These are phyloP conservation scores for Urocynchramus pylzowi DNA, from an alignment of 2,113 vertebrate genomes.

Conservation along the genomic window DNA sequence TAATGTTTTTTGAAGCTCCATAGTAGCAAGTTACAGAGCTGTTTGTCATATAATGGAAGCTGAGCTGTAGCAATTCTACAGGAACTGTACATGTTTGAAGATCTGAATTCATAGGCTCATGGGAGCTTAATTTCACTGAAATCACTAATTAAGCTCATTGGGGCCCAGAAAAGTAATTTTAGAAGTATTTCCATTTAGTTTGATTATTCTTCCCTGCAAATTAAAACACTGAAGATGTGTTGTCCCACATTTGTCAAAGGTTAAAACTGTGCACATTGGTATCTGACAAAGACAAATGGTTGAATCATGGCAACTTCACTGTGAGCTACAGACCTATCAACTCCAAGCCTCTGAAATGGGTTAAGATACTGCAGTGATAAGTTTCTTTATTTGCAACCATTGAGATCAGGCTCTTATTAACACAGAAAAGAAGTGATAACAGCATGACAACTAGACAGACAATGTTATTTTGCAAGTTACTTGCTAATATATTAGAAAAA, in stretches of 20 bases:
- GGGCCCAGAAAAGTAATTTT: neutral
- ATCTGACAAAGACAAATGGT: neutral
- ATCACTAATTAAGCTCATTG: neutral
- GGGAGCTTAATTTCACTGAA: neutral
- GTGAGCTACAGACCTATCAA: neutral
- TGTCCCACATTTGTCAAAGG: neutral
- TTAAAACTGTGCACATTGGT: neutral
- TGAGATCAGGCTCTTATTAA: neutral
- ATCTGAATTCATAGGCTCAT: neutral
- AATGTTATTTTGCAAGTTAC: neutral
- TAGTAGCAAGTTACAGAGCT: neutral
- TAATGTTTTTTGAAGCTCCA: neutral
- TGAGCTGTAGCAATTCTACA: neutral
- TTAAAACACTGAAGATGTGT: neutral
- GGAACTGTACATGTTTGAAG: neutral
- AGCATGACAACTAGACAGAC: neutral
- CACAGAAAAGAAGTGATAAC: neutral
- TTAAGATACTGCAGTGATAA: neutral
- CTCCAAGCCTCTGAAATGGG: neutral
- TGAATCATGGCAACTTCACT: neutral
- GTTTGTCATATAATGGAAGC: neutral
- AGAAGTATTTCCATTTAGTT: neutral
- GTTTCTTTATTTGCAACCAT: neutral
- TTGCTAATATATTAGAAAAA: neutral
- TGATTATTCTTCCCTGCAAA: neutral